Evolutionary conservation across 2,888 invertebrate genomes (phyloP).

Genomic region (Mechanitis messenoides): DNA sequence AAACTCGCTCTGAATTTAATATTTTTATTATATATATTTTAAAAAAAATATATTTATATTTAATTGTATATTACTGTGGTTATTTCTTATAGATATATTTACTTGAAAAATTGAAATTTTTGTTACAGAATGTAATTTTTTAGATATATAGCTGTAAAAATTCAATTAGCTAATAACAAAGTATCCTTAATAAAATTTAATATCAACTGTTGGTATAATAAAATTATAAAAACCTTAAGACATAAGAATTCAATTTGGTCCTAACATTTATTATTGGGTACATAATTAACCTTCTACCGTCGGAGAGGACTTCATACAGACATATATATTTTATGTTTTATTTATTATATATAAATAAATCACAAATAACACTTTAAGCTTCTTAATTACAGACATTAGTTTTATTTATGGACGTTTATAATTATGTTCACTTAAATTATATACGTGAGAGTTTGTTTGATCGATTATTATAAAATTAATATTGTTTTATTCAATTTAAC

Average conservation of each 20-base stretch:
- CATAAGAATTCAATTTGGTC: slow-evolving; percentile 34
- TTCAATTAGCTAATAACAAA: slow-evolving; percentile 34
- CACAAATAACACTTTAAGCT: slow-evolving; percentile 26
- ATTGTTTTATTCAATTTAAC: no score
- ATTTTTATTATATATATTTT: no score
- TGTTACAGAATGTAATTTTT: slow-evolving; percentile 10
- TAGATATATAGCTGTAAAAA: slow-evolving; percentile 32
- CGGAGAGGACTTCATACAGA: slow-evolving; percentile 25
- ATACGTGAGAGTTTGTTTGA: no score
- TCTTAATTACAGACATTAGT: slow-evolving; percentile 30
- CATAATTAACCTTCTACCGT: slow-evolving; percentile 30
- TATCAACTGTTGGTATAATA: slow-evolving; percentile 31
- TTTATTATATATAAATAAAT: slow-evolving; percentile 29
- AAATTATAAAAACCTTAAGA: slow-evolving; percentile 31
- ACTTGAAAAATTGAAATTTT: no score
- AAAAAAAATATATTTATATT: no score
- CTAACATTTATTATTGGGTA: slow-evolving; percentile 31
- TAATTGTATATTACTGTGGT: no score
- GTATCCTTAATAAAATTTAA: slow-evolving; percentile 33
- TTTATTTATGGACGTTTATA: slow-evolving; percentile 26
- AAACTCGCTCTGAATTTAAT: no score
- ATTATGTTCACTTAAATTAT: slow-evolving; percentile 8
- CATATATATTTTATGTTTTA: slow-evolving; percentile 18
- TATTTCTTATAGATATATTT: no score
- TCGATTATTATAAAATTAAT: no score